Conservation (phyloP, 2,888 invertebrate genomes). For the Tachina fera region DNA sequence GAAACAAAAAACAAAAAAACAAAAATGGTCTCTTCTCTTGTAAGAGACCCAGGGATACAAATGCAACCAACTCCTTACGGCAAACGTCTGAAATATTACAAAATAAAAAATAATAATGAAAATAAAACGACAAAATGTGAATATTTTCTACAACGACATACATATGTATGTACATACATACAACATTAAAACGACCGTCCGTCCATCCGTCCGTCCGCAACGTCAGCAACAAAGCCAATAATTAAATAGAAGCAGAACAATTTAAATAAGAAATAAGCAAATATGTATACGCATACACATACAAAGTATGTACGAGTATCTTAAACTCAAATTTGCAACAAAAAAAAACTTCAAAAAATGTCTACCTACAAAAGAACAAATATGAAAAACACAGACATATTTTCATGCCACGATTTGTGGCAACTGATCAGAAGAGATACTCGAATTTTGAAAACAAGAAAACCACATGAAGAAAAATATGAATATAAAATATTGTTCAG, state of each 20-base stretch:
- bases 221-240: slow-evolving; percentile 15
- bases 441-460: not conserved
- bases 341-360: not conserved
- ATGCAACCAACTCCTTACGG: slow-evolving; percentile 14
- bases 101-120: not conserved
- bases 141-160: slow-evolving; percentile 41
- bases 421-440: not conserved
- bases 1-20: not conserved
- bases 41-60: slow-evolving; percentile 21
- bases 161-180: not conserved
- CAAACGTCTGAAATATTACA: slow-evolving; percentile 40
- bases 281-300: slow-evolving; percentile 18
- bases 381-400: not conserved
- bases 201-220: slow-evolving; percentile 11
- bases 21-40: slow-evolving; percentile 31
- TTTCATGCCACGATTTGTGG: slow-evolving; percentile 8
- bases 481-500: not conserved
- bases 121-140: slow-evolving; percentile 26
- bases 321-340: slow-evolving; percentile 9
- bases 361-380: not conserved
- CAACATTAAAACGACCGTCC: not conserved
- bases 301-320: not conserved
- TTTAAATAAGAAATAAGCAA: slow-evolving; percentile 29
- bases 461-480: not conserved
- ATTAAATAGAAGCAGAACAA: slow-evolving; percentile 16